Percentiles rank a stretch among this genome's conserved stretches.
Evolutionary conservation across 2,113 vertebrate genomes (phyloP).

Genomic region (Todiramphus saurophagus): DNA sequence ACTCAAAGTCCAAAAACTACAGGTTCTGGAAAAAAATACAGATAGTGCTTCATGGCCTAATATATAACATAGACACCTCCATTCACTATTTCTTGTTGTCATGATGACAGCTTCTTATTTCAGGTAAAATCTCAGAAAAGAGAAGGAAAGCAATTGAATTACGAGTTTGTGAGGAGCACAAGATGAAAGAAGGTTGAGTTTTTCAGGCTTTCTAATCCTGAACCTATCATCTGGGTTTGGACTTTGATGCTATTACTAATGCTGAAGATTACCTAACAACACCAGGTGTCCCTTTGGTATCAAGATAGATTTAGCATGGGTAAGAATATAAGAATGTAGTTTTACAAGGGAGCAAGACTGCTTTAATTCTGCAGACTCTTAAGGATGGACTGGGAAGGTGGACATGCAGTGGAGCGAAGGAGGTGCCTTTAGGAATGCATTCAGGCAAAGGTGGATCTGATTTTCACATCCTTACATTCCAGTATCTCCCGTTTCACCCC

Average conservation of each 20-base stretch:
- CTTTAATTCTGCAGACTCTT: not conserved
- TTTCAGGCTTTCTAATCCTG: not conserved
- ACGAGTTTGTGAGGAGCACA: not conserved
- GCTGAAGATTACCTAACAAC: not conserved
- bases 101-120: not conserved
- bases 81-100: not conserved
- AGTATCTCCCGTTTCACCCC: accelerated
- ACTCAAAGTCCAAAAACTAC: not conserved
- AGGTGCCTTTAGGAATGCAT: not conserved
- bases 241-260: not conserved
- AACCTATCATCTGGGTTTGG: not conserved
- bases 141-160: not conserved
- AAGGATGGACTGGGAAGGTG: not conserved
- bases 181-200: not conserved
- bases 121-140: not conserved
- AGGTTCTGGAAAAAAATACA: not conserved
- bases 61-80: not conserved
- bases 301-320: not conserved
- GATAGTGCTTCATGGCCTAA: not conserved
- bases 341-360: not conserved
- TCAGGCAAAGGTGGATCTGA: not conserved
- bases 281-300: not conserved
- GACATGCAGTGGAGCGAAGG: not conserved
- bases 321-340: not conserved
- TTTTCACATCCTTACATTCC: not conserved